These are phyloP conservation scores for Sarcophaga caerulescens DNA, from an alignment of 2,888 invertebrate species.

Conservation along the genomic window DNA sequence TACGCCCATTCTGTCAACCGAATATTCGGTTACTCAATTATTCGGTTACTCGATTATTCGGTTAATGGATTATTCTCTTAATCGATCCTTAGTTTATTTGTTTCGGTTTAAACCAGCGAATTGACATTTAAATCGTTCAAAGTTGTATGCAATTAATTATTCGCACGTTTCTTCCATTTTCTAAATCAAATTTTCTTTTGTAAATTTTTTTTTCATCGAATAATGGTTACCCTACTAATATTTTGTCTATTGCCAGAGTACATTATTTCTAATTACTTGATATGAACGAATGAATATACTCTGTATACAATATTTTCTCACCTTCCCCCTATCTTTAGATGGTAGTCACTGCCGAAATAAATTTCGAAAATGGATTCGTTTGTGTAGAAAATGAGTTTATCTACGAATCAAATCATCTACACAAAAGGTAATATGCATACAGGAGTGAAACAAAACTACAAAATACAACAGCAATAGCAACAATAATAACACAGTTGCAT, in stretches of 20 bases:
- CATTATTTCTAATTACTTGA: conserved; percentile 20
- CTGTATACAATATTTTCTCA: neutral
- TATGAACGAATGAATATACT: neutral
- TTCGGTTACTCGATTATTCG: no score
- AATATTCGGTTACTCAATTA: no score
- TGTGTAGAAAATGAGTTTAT: conserved; percentile 19
- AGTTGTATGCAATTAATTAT: no score
- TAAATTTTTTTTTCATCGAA: no score
- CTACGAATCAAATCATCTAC: conserved; percentile 22
- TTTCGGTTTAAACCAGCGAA: no score
- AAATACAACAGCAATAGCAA: neutral
- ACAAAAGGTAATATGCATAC: conserved; percentile 8
- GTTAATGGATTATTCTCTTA: no score
- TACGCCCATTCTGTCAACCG: no score
- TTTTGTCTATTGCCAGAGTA: neutral
- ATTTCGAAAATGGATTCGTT: neutral
- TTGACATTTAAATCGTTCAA: no score
- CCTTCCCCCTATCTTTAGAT: neutral
- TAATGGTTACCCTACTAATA: no score
- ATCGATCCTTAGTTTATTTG: no score
- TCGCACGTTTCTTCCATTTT: no score
- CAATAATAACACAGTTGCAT: neutral
- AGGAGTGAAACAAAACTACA: neutral
- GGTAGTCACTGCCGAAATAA: neutral
- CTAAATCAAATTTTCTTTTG: no score